A percentile compares a stretch with the other conserved stretches of the same genome.
Evolutionary conservation across 2,888 invertebrate genomes (phyloP).

Genomic region (Pheosia tremula): DNA sequence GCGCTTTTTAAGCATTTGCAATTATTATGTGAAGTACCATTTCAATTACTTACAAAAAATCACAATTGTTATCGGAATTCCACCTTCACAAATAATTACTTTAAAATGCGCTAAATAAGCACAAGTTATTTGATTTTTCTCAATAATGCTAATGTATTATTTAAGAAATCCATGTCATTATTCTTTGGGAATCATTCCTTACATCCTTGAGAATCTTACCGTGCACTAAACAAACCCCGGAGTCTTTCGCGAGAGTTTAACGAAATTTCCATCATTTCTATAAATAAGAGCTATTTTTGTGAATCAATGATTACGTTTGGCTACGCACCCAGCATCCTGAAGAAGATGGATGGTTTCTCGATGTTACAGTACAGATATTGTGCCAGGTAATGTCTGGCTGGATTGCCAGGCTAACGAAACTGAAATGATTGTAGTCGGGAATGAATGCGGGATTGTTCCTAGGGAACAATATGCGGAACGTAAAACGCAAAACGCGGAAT

Average conservation of each 20-base stretch:
- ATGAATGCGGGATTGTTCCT: background rate
- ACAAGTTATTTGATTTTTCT: too few relatives aligned
- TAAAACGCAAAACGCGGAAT: background rate
- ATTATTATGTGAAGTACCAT: too few relatives aligned
- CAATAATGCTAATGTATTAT: too few relatives aligned
- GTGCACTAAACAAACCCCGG: background rate
- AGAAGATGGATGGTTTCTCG: slow-evolving; percentile 3
- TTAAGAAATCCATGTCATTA: background rate
- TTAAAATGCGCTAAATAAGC: too few relatives aligned
- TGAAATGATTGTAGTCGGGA: background rate
- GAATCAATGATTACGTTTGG: background rate
- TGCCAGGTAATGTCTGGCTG: too few relatives aligned
- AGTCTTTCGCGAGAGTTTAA: background rate
- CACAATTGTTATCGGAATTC: too few relatives aligned
- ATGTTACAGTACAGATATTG: slow-evolving; percentile 1
- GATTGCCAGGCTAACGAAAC: background rate
- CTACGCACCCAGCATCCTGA: background rate
- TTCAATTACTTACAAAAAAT: too few relatives aligned
- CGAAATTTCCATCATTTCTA: background rate
- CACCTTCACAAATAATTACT: too few relatives aligned
- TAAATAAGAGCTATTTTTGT: background rate
- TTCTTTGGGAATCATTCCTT: background rate
- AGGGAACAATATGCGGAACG: too few relatives aligned
- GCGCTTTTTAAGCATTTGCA: too few relatives aligned
- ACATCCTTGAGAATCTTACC: background rate